A percentile compares a stretch with the other conserved stretches of the same genome.
These are phyloP conservation scores for Ditylenchus weischeri DNA, from an alignment of 2,888 invertebrate species.

Conservation along the genomic window DNA sequence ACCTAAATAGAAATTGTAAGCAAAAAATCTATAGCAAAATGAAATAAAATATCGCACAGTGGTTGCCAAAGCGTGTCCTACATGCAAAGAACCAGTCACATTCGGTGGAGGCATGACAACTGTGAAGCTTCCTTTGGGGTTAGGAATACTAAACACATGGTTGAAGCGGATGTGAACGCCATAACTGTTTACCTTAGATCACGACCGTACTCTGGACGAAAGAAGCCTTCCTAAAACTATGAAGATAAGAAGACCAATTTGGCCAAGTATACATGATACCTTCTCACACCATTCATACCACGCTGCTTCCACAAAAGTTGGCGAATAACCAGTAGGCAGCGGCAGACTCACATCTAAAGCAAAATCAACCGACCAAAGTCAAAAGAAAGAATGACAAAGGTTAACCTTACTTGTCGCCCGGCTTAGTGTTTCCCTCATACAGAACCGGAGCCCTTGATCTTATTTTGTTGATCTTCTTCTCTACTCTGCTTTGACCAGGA, in stretches of 20 bases:
- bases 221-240: conserved; percentile 73
- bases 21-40: conserved; percentile 4
- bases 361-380: too few relatives aligned
- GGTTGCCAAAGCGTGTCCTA: conserved; percentile 93
- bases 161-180: too few relatives aligned
- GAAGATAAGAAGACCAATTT: conserved; percentile 6
- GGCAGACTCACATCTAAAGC: conserved; percentile 68
- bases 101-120: conserved; percentile 81
- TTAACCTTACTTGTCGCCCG: conserved; percentile 77
- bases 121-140: conserved; percentile 76
- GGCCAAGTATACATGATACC: neutral
- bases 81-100: conserved; percentile 89
- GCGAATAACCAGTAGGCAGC: conserved; percentile 92
- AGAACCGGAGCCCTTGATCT: too few relatives aligned
- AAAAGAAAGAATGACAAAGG: too few relatives aligned
- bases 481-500: too few relatives aligned
- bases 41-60: conserved; percentile 66
- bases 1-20: neutral
- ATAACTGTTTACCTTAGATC: conserved; percentile 32
- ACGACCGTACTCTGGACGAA: conserved; percentile 79
- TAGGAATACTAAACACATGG: conserved; percentile 66
- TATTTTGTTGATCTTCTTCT: too few relatives aligned
- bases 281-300: conserved; percentile 99
- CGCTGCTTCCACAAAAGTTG: conserved; percentile 90
- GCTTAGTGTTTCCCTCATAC: conserved; percentile 72